Conservation (phyloP, 2,888 invertebrate species). For the Phlogophora meticulosa region DNA sequence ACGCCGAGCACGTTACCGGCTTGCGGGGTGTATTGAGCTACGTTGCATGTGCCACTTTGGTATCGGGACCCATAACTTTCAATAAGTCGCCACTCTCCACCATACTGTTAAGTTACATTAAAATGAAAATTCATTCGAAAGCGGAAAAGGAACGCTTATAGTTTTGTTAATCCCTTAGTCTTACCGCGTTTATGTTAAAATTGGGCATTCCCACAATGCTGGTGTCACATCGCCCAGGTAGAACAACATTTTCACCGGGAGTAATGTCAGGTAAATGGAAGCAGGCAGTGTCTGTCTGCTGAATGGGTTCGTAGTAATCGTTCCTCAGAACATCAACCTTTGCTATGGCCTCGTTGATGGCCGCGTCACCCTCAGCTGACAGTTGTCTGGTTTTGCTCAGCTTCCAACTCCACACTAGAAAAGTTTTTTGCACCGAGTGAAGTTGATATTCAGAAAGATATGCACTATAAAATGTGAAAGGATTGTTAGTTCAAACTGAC, state of each 20-base stretch:
- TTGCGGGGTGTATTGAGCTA: conserved; percentile 87
- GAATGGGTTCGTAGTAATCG: conserved; percentile 76
- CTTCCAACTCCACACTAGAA: conserved; percentile 86
- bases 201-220: conserved; percentile 75
- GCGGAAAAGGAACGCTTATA: neutral
- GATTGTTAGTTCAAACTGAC: conserved; percentile 61
- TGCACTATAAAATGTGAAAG: too few species aligned
- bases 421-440: neutral
- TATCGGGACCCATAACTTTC: conserved; percentile 91
- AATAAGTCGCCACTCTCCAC: conserved; percentile 91
- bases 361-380: conserved; percentile 58
- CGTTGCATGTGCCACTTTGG: conserved; percentile 92
- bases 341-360: conserved; percentile 72
- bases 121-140: neutral
- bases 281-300: conserved; percentile 79
- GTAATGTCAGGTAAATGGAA: conserved; percentile 79
- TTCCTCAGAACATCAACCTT: conserved; percentile 74
- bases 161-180: conserved; percentile 18
- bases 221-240: conserved; percentile 80
- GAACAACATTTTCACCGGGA: conserved; percentile 75
- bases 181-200: conserved; percentile 77
- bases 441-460: neutral
- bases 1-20: conserved; percentile 70
- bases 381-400: conserved; percentile 77
- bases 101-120: conserved; percentile 56